phyloP scores from a whole-genome alignment of 2,113 vertebrate genomes.

The Brienomyrus longianalis region DNA sequence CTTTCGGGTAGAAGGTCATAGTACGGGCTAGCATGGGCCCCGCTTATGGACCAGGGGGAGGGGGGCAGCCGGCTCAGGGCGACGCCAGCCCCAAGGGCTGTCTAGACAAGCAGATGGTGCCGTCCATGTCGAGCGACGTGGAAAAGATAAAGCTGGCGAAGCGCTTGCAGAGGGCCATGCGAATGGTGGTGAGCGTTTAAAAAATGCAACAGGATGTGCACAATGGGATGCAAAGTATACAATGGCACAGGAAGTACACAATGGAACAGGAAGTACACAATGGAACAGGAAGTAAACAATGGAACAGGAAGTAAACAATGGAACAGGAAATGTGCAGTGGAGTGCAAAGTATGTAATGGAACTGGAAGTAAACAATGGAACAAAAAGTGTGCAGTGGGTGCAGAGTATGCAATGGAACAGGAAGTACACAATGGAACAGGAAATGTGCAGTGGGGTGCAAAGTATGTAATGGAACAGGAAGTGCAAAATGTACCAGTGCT shows the following conservation, averaged over 20 bases:
- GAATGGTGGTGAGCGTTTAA: neutral
- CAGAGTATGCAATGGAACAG: neutral
- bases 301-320: neutral
- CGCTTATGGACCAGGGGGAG: neutral
- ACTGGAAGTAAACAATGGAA: neutral
- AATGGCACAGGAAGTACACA: neutral
- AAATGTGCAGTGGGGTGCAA: rapidly evolving
- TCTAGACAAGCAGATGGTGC: neutral
- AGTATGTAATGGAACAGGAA: neutral
- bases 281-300: neutral
- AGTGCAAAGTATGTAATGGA: neutral
- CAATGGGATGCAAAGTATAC: neutral
- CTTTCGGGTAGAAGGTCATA: neutral
- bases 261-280: neutral
- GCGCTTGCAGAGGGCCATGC: neutral
- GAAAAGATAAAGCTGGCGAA: neutral
- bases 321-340: neutral
- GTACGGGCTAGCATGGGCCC: neutral
- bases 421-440: neutral
- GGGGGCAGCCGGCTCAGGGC: neutral
- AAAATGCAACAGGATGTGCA: neutral
- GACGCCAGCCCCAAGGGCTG: neutral
- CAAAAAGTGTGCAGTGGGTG: neutral
- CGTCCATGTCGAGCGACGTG: neutral
- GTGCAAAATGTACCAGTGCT: neutral